Evolutionary conservation across 2,797 vertebrate genomes (phyloP).

Genomic region (Silurus lanzhouensis): DNA sequence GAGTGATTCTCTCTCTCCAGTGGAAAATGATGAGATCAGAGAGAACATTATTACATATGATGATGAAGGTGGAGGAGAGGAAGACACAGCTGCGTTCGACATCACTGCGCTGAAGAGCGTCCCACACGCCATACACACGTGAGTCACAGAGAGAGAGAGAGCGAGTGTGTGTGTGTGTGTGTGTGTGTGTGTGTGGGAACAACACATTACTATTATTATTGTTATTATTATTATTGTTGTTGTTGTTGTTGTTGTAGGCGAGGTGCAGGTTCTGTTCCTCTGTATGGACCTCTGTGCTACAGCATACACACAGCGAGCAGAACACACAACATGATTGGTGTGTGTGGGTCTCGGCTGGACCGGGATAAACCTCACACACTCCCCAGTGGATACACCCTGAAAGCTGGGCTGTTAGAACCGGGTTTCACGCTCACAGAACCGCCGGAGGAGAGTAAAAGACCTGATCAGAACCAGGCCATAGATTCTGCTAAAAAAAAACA

Average conservation of each 20-base stretch:
- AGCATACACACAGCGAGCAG: slow-evolving; percentile 73
- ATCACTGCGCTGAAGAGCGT: slow-evolving; percentile 81
- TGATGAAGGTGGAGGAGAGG: slow-evolving; percentile 89
- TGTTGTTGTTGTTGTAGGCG: neutral
- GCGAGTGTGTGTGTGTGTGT: neutral
- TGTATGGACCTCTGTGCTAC: slow-evolving; percentile 75
- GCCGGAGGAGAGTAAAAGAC: slow-evolving; percentile 28
- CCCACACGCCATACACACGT: slow-evolving; percentile 77
- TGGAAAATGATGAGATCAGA: slow-evolving; percentile 78
- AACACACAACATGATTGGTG: slow-evolving; percentile 61
- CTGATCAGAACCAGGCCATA: slow-evolving; percentile 52
- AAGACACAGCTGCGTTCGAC: slow-evolving; percentile 90
- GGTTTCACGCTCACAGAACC: slow-evolving; percentile 13
- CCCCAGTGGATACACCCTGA: slow-evolving; percentile 57
- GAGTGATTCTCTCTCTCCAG: slow-evolving; percentile 72
- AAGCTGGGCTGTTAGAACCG: slow-evolving; percentile 58
- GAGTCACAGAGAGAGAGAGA: slow-evolving; percentile 51
- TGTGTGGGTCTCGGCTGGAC: slow-evolving; percentile 67
- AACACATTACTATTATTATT: neutral
- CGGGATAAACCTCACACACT: slow-evolving; percentile 64
- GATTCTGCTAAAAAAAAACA: slow-evolving; percentile 47
- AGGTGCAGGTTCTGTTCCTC: slow-evolving; percentile 64
- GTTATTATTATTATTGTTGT: neutral
- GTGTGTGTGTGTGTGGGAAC: too few species aligned
- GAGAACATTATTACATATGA: slow-evolving; percentile 87